Percentiles rank a stretch among this genome's conserved stretches.
These are phyloP conservation scores for Sycophila sp. DNA, from an alignment of 1,140 invertebrate species.

Conservation along the genomic window DNA sequence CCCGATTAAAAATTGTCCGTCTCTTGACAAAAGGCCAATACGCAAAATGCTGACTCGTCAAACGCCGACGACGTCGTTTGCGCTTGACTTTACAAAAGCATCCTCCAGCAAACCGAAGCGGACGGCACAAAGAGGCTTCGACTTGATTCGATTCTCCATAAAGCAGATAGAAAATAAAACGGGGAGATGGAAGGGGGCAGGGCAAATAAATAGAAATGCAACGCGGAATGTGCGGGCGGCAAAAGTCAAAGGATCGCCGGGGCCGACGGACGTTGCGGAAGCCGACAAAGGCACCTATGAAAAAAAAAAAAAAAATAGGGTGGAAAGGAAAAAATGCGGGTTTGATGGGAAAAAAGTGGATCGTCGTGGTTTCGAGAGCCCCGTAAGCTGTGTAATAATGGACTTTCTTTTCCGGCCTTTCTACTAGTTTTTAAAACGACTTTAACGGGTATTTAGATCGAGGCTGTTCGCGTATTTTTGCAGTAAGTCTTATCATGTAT, in stretches of 20 bases:
- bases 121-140: background rate
- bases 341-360: too few species aligned
- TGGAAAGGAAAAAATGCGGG: background rate
- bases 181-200: background rate
- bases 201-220: background rate
- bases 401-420: too few species aligned
- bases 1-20: too few species aligned
- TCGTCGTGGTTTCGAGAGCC: too few species aligned
- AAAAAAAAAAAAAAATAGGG: background rate
- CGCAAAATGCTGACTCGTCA: too few species aligned
- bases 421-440: too few species aligned
- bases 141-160: constrained; percentile 36
- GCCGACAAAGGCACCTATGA: background rate
- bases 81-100: too few species aligned
- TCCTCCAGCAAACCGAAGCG: background rate
- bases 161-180: constrained; percentile 36
- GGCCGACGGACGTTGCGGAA: background rate
- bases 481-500: too few species aligned
- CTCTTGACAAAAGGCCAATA: too few species aligned
- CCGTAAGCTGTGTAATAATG: too few species aligned
- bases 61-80: background rate
- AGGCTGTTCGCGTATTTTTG: too few species aligned
- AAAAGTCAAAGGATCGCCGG: background rate
- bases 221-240: background rate
- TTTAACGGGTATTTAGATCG: too few species aligned